Evolutionary conservation across 1,140 invertebrate genomes (phyloP), one percentile per base, ranked within the genome.

Genomic region (Hirudo medicinalis): DNA sequence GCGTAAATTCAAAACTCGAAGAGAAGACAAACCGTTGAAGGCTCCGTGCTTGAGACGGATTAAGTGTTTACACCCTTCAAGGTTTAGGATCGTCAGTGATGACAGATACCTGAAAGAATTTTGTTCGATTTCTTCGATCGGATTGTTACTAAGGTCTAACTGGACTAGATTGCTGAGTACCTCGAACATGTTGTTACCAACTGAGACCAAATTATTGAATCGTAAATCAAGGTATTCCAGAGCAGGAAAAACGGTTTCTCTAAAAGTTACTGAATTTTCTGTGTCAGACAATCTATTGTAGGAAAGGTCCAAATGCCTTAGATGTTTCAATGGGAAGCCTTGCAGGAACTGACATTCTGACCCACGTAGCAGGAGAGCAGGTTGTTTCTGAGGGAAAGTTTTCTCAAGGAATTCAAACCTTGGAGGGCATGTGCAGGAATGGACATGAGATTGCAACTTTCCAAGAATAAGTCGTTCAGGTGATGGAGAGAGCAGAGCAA

Each of bases 251-350:
- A 32, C 29, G 19, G 9, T 22, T 25, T 63, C 57, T 11, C 29
- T 63, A 11, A 63, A 63, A 63, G 22, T 63, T 6, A 63, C 29
- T 20, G 57, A 63, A 32, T 63, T 63, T 63, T 63, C 57, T 25
- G 57, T 63, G 20, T 63, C 29, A 13, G 57, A 63, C 6, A 63
- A n/a, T 25, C 57, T 4, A 63, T 63, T 63, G 57, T 63, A 25
- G 29, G 57, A 63, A 32, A 63, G 29, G 19, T 63, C 57, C 22
- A 63, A 63, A 63, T 63, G 29, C 19, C 29, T 63, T 2, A 63
- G 29, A 63, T 32, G 57, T n/a, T 63, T 63, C 57, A 63, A 6
- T 25, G 57, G 11, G 29, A 32, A 22, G 11, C 57, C 57, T 25
- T 63, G 57, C 8, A 63, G 29, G 29, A 63, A 63, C 57, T 63